Conservation (phyloP, 2,797 vertebrate genomes). For the Brachymystax lenok region DNA sequence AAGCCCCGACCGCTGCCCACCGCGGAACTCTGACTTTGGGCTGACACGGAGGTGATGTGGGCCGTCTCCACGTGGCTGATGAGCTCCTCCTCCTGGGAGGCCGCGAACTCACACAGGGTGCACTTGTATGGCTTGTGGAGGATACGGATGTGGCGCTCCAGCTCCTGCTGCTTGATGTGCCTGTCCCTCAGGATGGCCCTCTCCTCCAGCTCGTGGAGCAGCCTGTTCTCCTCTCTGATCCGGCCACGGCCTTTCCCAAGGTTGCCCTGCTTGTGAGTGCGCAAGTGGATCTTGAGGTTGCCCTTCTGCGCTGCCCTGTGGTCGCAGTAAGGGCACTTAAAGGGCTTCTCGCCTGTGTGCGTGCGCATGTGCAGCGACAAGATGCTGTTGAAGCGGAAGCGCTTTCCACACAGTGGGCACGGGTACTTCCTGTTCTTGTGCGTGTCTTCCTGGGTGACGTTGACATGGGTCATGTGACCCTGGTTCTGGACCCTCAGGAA, state of each 20-base stretch:
- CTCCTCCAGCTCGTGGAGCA: slow-evolving; percentile 96
- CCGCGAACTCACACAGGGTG: slow-evolving; percentile 95
- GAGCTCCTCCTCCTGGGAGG: slow-evolving; percentile 96
- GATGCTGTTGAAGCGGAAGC: slow-evolving; percentile 99
- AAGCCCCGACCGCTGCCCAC: slow-evolving; percentile 79
- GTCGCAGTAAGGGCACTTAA: slow-evolving; percentile 98
- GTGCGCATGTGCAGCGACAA: slow-evolving; percentile 99
- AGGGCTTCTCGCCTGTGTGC: slow-evolving; percentile 98
- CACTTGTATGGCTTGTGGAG: slow-evolving; percentile 99
- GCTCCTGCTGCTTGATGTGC: slow-evolving; percentile 94
- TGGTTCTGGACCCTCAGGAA: slow-evolving; percentile 94
- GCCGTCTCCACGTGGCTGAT: slow-evolving; percentile 95
- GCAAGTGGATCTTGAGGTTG: slow-evolving; percentile 98
- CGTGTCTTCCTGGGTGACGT: slow-evolving; percentile 89
- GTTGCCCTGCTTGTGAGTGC: slow-evolving; percentile 97
- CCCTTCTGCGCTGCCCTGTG: slow-evolving; percentile 98
- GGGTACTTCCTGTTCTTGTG: slow-evolving; percentile 98
- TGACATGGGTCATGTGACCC: slow-evolving; percentile 92
- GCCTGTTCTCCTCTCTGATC: slow-evolving; percentile 92
- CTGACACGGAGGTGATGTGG: slow-evolving; percentile 91
- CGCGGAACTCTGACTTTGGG: slow-evolving; percentile 82
- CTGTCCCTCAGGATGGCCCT: slow-evolving; percentile 93
- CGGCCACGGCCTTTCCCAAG: slow-evolving; percentile 95
- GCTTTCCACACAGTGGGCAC: slow-evolving; percentile 94
- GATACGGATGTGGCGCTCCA: slow-evolving; percentile 96